These are phyloP conservation scores for Cebidichthys violaceus DNA, from an alignment of 2,113 vertebrate genomes.

Conservation along the genomic window DNA sequence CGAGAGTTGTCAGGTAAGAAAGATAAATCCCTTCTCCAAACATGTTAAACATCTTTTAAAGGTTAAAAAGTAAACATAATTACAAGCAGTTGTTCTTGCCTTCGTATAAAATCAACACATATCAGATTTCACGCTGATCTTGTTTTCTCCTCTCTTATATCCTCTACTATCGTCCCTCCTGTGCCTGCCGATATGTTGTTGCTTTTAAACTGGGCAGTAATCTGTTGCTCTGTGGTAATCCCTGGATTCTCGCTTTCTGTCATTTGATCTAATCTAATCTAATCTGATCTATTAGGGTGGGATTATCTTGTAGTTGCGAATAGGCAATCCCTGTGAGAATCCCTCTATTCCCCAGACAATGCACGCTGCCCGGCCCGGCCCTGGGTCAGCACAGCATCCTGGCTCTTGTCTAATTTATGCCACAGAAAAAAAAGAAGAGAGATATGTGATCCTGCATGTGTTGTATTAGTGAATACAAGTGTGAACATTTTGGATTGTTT, in stretches of 20 bases:
- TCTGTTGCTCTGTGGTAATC: slow-evolving; percentile 73
- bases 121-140: slow-evolving; percentile 13
- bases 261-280: slow-evolving; percentile 70
- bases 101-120: slow-evolving; percentile 23
- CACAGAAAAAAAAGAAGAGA: not conserved
- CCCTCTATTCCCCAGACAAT: slow-evolving; percentile 38
- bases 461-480: slow-evolving; percentile 22
- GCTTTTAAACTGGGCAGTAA: slow-evolving; percentile 63
- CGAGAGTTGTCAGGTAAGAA: slow-evolving; percentile 1
- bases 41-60: not conserved
- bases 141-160: slow-evolving; percentile 4
- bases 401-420: slow-evolving; percentile 8
- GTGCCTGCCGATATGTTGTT: slow-evolving; percentile 36
- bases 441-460: slow-evolving; percentile 17
- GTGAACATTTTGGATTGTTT: slow-evolving; percentile 4
- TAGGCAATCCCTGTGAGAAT: slow-evolving; percentile 53
- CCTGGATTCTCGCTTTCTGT: slow-evolving; percentile 67
- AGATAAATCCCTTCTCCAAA: slow-evolving; percentile 42
- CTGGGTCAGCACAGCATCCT: slow-evolving; percentile 19
- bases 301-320: slow-evolving; percentile 68
- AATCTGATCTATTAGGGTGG: slow-evolving; percentile 73
- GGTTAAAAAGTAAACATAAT: slow-evolving; percentile 12
- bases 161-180: not conserved
- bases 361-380: slow-evolving; percentile 19
- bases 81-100: slow-evolving; percentile 23